Evolutionary conservation across 1,140 invertebrate species (phyloP), one percentile per base, ranked within the genome.

Genomic region (Drosophila malerkotliana): DNA sequence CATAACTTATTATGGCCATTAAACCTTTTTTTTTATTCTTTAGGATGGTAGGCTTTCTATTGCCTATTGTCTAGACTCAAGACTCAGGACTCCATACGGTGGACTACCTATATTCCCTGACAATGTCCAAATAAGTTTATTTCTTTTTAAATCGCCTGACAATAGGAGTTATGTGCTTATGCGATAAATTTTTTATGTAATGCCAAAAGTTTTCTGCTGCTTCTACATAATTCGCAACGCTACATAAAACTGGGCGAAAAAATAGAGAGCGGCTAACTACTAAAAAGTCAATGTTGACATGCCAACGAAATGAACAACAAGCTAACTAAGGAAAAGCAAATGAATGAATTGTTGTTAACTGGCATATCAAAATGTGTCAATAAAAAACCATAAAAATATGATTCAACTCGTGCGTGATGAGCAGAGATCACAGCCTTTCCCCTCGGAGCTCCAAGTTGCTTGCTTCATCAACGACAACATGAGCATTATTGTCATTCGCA

Each of bases 351-450:
- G 78, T 74, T 85, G 81, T 88, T 87, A 82, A 72, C 71, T 72
- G 59, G 48, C 51, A 82, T 49, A 88, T 82, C 69, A 58, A 77
- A 75, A 87, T 75, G 74, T 58, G 82, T 75, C 83, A 75, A 85
- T 85, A 82, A 85, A 85, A 83, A 85, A 82, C 66, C 75, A 88
- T 82, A 82, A 75, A 87, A 85, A 85, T 85, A 87, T 85, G 71
- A 82, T 87, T 77, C 63, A 58, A 77, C 55, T 74, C 81, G 80
- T 80, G 73, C 78, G 60, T 69, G 72, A 81, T 85, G 71, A 55
- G 61, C 53, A 72, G 48, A 59, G 62, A 67, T 47, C 69, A 69
- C 39, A 75, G 41, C 41, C 32, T 18, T 12, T 57, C 24, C 54
- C 30, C 37, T 56, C 18, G 32, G 14, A 47, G 5, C 3, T 12